phyloP scores from a whole-genome alignment of 1,140 invertebrate species.

The Gryllus bimaculatus region DNA sequence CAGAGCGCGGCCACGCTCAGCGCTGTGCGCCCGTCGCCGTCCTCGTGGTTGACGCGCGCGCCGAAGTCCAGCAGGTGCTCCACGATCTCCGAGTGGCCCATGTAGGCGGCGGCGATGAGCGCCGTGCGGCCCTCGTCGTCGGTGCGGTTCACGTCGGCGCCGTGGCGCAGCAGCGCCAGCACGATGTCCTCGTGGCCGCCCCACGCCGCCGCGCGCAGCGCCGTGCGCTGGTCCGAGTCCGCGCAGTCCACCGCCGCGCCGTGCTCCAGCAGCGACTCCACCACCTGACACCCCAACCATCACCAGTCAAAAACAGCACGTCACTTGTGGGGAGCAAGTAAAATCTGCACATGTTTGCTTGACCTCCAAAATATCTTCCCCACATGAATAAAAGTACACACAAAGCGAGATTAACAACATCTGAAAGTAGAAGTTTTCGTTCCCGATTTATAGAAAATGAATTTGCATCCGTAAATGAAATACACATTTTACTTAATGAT shows the following conservation, averaged over 20 bases:
- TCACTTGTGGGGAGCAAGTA: too few species aligned
- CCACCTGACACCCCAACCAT: slow-evolving; percentile 49
- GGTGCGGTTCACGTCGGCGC: slow-evolving; percentile 67
- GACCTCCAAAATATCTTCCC: neutral
- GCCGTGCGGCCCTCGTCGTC: slow-evolving; percentile 82
- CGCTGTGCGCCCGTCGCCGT: slow-evolving; percentile 86
- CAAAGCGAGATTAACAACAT: too few species aligned
- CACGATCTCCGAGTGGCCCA: slow-evolving; percentile 90
- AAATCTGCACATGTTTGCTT: neutral
- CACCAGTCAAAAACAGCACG: too few species aligned
- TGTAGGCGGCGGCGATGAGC: slow-evolving; percentile 79
- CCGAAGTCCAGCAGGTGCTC: slow-evolving; percentile 72
- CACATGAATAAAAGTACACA: too few species aligned
- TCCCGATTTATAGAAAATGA: too few species aligned
- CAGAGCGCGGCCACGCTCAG: slow-evolving; percentile 85
- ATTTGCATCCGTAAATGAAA: too few species aligned
- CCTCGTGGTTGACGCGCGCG: slow-evolving; percentile 77
- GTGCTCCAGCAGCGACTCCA: slow-evolving; percentile 65
- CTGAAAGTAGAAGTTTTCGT: too few species aligned
- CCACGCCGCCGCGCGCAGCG: slow-evolving; percentile 74
- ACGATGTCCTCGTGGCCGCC: slow-evolving; percentile 69
- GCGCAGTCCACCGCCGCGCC: slow-evolving; percentile 73
- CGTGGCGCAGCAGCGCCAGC: slow-evolving; percentile 59
- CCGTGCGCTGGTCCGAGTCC: slow-evolving; percentile 61
- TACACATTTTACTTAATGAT: too few species aligned